phyloP scores from a whole-genome alignment of 2,797 vertebrate species.

The Rhinella marina region DNA sequence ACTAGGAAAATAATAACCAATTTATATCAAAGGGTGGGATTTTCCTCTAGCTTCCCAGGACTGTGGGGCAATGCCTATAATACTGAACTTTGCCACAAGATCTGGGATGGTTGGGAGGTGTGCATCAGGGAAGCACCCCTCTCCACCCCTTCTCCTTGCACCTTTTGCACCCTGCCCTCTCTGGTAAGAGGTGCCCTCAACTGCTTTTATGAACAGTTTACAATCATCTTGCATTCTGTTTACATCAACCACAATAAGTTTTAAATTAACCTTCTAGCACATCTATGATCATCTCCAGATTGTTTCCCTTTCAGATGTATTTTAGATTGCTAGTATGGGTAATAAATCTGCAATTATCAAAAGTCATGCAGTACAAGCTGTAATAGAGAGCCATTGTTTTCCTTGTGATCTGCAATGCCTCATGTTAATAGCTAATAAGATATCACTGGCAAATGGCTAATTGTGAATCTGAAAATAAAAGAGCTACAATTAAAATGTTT shows the following conservation, averaged over 20 bases:
- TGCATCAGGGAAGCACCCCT: no score
- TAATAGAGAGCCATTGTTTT: constrained; percentile 33
- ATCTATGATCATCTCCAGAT: not conserved
- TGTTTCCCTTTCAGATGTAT: constrained; percentile 5
- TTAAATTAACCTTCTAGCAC: constrained; percentile 2
- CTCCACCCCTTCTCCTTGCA: no score
- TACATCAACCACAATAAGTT: not conserved
- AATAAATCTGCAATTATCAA: constrained; percentile 31
- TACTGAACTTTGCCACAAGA: no score
- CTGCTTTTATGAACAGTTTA: not conserved
- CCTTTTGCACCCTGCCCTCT: not conserved
- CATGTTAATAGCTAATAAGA: constrained; percentile 53
- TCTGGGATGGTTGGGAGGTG: no score
- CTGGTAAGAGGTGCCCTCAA: no score
- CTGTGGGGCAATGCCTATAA: no score
- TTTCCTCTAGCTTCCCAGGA: no score
- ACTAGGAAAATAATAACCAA: no score
- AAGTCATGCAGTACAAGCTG: not conserved
- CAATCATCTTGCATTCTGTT: not conserved
- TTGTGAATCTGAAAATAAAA: constrained; percentile 48
- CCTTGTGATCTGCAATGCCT: constrained; percentile 18
- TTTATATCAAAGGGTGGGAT: no score
- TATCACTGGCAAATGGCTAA: constrained; percentile 49
- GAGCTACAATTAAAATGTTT: constrained; percentile 48
- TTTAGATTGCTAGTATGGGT: not conserved